Percentiles rank a stretch among this genome's conserved stretches.
Conservation (phyloP, 2,113 vertebrate genomes). For the Strigops habroptila region DNA sequence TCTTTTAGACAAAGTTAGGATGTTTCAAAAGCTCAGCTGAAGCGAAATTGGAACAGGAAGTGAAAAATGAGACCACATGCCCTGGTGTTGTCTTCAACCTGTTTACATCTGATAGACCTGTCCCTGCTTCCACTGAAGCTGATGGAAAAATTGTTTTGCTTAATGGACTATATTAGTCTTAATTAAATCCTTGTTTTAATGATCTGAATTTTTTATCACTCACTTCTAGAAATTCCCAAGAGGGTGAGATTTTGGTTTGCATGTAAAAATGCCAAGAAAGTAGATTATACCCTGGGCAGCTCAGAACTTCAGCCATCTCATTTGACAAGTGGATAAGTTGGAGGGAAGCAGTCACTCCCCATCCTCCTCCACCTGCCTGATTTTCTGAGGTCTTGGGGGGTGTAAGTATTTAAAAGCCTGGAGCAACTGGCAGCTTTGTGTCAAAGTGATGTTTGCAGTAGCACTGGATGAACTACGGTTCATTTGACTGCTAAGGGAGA, state of each 20-base stretch:
- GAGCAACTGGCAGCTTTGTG: not conserved
- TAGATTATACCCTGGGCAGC: not conserved
- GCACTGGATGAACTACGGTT: not conserved
- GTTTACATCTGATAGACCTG: not conserved
- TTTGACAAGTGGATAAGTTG: not conserved
- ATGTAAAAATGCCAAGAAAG: not conserved
- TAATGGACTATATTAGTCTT: not conserved
- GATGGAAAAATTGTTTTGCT: not conserved
- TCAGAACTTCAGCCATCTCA: not conserved
- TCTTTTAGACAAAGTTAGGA: not conserved
- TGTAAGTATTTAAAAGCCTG: not conserved
- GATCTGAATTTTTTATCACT: not conserved
- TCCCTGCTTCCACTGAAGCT: not conserved
- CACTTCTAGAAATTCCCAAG: not conserved
- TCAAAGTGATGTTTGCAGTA: not conserved
- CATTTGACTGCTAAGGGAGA: not conserved
- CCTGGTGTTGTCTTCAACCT: not conserved
- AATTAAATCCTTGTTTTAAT: not conserved
- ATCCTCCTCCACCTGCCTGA: rapidly evolving
- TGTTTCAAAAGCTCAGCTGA: not conserved
- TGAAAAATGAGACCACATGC: not conserved
- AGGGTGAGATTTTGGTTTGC: not conserved
- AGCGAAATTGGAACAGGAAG: conserved; percentile 12
- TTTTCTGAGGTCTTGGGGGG: not conserved
- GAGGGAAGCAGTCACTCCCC: not conserved